A percentile compares a stretch with the other conserved stretches of the same genome.
These are phyloP conservation scores for Gorsachius goisagi DNA, from an alignment of 2,113 vertebrate genomes.

Conservation along the genomic window DNA sequence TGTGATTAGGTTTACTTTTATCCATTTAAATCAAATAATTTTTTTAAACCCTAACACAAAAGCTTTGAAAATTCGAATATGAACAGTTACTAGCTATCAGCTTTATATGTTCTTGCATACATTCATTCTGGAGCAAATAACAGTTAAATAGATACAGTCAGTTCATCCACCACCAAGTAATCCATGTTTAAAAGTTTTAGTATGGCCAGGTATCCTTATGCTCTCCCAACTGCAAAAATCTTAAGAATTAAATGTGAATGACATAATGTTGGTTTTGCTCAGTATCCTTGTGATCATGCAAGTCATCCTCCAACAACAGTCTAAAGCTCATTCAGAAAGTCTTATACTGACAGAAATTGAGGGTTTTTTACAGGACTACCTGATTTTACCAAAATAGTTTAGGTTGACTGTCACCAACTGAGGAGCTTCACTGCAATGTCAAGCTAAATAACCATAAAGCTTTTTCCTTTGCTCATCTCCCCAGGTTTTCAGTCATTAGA, in stretches of 20 bases:
- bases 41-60: not conserved
- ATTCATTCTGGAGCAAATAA: not conserved
- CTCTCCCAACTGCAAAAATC: not conserved
- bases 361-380: not conserved
- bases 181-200: not conserved
- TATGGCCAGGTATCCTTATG: not conserved
- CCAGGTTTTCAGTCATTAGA: not conserved
- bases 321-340: not conserved
- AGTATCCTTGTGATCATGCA: not conserved
- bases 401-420: not conserved
- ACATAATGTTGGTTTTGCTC: not conserved
- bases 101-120: not conserved
- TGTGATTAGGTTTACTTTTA: not conserved
- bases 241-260: not conserved
- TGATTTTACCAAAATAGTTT: not conserved
- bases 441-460: not conserved
- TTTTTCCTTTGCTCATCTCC: not conserved
- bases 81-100: not conserved
- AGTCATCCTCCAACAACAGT: not conserved
- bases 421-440: not conserved
- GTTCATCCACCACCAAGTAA: not conserved
- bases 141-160: not conserved
- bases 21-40: not conserved
- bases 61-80: not conserved
- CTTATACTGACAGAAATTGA: not conserved